Base-by-base conservation (phyloP, 2,888 invertebrate species). In the Tipula confusa region DNA sequence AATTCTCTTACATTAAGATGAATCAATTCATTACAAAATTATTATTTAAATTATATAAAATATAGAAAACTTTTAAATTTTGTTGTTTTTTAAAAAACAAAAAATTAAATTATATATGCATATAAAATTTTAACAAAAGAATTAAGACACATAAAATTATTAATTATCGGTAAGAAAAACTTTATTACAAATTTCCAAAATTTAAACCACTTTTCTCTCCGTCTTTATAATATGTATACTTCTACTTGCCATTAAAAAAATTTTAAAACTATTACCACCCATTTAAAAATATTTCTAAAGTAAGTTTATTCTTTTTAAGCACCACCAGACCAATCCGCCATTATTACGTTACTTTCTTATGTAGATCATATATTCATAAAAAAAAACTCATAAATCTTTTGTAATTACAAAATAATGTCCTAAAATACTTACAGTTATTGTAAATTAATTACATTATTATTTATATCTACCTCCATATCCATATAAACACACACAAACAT, bases 1-100 rank as follows among this genome's bases (percentile, higher is more conserved):
- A 33, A 64, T 64, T 64, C 64, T 64, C 64, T 64, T 64, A 64
- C 64, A 64, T 64, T 64, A 64, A 64, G 64, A 64, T 64, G 64
- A 64, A 64, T 64, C 24, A 24, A 18, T 64, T 64, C 64, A 64
- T 64, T 64, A 64, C 43, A 43, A 43, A 43, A 43, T 43, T 43
- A 43, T 43, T 43, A 24, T 64, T 64, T 64, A 64, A 64, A 48
- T 48, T 48, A 48, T 24, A 48, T 48, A 5, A 38, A 43, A 43
- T 43, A 43, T 43, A 43, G 15, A 15, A 64, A 64, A 64, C 7
- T 24, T 64, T 64, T 64, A 64, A 64, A 64, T 64, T 24, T 64
- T 64, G 64, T 64, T 64, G 9, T 64, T 64, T 64, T 24, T n/a
- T n/a, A n/a, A n/a, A 13, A 38, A 38, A 31, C 31, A 24, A 64